Evolutionary conservation across 2,888 invertebrate species (phyloP), one percentile per base, ranked within the genome.

Genomic region (Teleiodes luculella): DNA sequence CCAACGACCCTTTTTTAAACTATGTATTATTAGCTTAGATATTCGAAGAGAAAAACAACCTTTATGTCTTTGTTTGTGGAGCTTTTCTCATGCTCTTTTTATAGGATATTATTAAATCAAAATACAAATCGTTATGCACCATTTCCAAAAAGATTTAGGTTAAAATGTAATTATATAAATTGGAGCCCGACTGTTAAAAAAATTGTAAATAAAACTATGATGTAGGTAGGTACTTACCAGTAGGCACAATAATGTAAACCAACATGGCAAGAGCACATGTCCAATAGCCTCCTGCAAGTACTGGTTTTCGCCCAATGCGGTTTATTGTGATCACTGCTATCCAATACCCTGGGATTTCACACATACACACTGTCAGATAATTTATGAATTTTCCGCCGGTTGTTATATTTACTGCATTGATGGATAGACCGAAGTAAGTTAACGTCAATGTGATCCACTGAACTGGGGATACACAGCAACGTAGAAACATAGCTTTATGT

Each of bases 381-480:
- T 95, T 96, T 2, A 94, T 70, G 72, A 95, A 94, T 76, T 93
- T 93, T 67, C 94, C 92, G 14, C 94, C 95, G 5, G 92, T 92
- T 30, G n/a, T 3, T 18, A 96, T 82, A 1, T 93, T 90, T 1
- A 94, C 93, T 0, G 95, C 93, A 80, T 94, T 95, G 57, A 96
- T 86, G 11, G 94, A 94, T 18, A 96, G 80, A 0, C 96, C 96
- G 67, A 95, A 95, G 80, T 94, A 96, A 10, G 95, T 93, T 63
- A 96, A 92, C 0, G 94, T 93, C 59, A 94, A 93, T 1, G 95
- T 93, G 49, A 95, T 92, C 95, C 95, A 95, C 84, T 94, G 94
- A 62, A 95, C 90, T 7, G 93, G 94, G 31, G 94, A 94, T n/a
- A 51, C 51, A 3, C 90, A 35, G 57, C 92, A 74, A 20, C 92